These are phyloP conservation scores for Unio delphinus DNA, from an alignment of 2,888 invertebrate species.

Conservation along the genomic window DNA sequence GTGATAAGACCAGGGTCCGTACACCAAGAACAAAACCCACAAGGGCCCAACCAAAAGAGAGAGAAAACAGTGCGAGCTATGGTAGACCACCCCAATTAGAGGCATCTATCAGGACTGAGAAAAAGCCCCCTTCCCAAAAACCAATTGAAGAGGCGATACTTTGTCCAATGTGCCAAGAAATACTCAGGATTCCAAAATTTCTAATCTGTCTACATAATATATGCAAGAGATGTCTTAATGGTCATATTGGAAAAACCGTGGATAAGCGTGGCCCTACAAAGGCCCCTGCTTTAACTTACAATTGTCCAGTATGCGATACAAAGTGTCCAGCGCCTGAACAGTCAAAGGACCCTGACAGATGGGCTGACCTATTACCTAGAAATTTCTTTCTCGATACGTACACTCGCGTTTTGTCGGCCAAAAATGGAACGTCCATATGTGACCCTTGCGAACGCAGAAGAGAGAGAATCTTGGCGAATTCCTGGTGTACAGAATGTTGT, in stretches of 20 bases:
- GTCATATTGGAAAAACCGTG: slow-evolving; percentile 16
- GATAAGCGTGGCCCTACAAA: slow-evolving; percentile 13
- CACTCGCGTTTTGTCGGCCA: slow-evolving; percentile 24
- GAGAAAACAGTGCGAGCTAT: too few relatives aligned
- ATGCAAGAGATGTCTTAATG: slow-evolving; percentile 27
- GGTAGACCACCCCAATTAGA: too few relatives aligned
- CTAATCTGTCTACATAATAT: slow-evolving; percentile 28
- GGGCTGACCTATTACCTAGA: slow-evolving; percentile 28
- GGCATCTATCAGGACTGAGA: slow-evolving; percentile 2
- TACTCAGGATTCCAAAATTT: slow-evolving; percentile 24
- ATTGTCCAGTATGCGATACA: slow-evolving; percentile 26
- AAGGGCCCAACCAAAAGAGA: too few relatives aligned
- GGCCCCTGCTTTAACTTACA: slow-evolving; percentile 11
- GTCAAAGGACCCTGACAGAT: slow-evolving; percentile 23
- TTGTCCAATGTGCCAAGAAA: slow-evolving; percentile 27
- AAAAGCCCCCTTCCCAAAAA: not conserved
- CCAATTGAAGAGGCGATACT: slow-evolving; percentile 9
- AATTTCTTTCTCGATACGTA: slow-evolving; percentile 30
- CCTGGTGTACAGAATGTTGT: slow-evolving; percentile 35
- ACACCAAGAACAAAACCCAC: too few relatives aligned
- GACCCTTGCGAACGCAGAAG: slow-evolving; percentile 26
- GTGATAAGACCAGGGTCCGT: too few relatives aligned
- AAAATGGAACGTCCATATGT: slow-evolving; percentile 22
- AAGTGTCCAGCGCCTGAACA: slow-evolving; percentile 12
- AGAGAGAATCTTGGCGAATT: slow-evolving; percentile 24